Conservation (phyloP, 2,888 invertebrate genomes). For the Agrochola lychnidis region DNA sequence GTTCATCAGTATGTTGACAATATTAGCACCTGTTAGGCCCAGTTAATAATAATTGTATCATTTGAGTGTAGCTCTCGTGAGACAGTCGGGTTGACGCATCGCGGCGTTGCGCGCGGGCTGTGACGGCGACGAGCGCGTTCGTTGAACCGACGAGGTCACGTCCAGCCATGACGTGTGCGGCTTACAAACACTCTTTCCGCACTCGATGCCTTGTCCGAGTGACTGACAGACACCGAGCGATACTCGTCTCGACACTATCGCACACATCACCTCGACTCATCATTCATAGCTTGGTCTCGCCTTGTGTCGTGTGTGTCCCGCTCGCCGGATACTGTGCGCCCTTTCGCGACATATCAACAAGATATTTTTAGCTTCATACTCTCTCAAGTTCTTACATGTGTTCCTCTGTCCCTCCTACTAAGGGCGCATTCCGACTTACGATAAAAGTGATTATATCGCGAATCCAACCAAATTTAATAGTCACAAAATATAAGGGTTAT, state of each 20-base stretch:
- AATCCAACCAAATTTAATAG: too few relatives aligned
- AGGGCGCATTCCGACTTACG: too few relatives aligned
- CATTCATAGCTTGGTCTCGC: conserved; percentile 59
- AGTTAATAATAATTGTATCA: conserved; percentile 59
- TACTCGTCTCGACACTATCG: conserved; percentile 53
- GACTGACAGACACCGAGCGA: conserved; percentile 59
- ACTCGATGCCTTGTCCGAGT: conserved; percentile 67
- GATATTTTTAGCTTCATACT: conserved; percentile 54
- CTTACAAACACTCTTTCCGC: conserved; percentile 77
- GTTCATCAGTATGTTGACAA: conserved; percentile 16
- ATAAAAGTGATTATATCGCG: too few relatives aligned
- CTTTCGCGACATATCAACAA: conserved; percentile 55
- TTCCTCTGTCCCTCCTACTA: conserved; percentile 24
- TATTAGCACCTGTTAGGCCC: conserved; percentile 59
- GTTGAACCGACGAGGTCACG: conserved; percentile 90
- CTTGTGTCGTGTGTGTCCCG: conserved; percentile 34
- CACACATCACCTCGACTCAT: conserved; percentile 52
- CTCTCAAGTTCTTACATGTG: conserved; percentile 26
- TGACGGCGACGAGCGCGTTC: conserved; percentile 84
- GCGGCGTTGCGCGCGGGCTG: conserved; percentile 77
- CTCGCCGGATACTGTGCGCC: conserved; percentile 54
- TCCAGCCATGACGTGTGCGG: conserved; percentile 84
- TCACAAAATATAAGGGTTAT: too few relatives aligned
- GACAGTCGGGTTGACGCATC: conserved; percentile 82
- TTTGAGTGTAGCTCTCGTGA: conserved; percentile 69